Base-by-base conservation (phyloP, 2,113 vertebrate genomes). In the Heterochromis multidens region DNA sequence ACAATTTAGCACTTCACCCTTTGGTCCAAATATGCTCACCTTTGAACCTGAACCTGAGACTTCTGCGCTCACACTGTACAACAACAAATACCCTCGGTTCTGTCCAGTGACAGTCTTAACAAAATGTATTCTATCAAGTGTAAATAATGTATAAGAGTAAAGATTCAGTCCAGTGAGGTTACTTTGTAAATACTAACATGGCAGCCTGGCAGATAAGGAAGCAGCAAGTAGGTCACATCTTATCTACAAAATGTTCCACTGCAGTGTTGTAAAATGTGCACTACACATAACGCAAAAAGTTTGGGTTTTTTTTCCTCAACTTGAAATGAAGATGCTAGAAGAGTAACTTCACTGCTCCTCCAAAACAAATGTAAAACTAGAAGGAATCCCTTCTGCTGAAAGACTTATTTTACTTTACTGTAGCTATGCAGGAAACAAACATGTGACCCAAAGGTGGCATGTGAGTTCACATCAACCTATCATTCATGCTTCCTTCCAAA, bases 161-260 rank as follows among this genome's bases (percentile, higher is more conserved):
- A 29, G 0, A 17, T 0, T 29, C 16, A 11, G 23, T 19, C 35
- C n/a, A 67, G 13, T 0, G 13, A 49, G 2, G 46, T 70, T 49
- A 25, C 5, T 70, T 49, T 49, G 43, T 49, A 72, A 72, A 46
- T 46, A 70, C 43, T 43, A 29, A 72, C 67, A 72, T 3, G 6
- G 46, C 6, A 72, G 6, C 1, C 0, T 72, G 0, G 17, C 25
- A 52, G 67, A 7, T 72, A 72, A 72, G 25, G 25, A 74, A 52
- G 43, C 11, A 74, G 43, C 10, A 74, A 52, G 27, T 0, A 13
- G 67, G 43, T 46, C 43, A 52, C 43, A 31, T 13, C 27, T 52
- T 74, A 52, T 74, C 67, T n/a, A 52, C 25, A 52, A 52, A 74
- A 31, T 31, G 17, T 52, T 74, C 6, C 31, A 43, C 17, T 31